Base-by-base conservation (phyloP, 2,797 vertebrate species). In the Cyprinodon diabolis region DNA sequence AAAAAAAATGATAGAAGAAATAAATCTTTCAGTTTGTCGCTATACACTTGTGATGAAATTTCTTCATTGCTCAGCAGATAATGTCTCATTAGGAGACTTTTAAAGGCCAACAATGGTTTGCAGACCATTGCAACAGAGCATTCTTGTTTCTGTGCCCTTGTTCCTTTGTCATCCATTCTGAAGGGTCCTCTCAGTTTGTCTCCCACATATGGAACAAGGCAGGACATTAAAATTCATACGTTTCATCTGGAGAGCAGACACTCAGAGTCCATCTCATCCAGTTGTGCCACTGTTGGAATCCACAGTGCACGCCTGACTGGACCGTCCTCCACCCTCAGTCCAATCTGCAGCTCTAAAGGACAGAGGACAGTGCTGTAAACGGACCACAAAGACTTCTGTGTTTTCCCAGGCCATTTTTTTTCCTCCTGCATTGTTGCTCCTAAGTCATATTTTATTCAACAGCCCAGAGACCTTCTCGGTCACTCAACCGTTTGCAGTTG, bases 361-460 rank as follows among this genome's bases (percentile, higher is more conserved):
- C 89, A 90, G 87, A 88, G 92, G 82, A 94, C 75, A 81, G 71
- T 71, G 55, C 68, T 1, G 75, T 37, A 14, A 51, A 60, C 10
- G 65, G 67, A 82, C 82, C 80, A 96, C 93, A 96, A 92, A 93
- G 88, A 78, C 89, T 87, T 92, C 94, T 95, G 94, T 95, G 75
- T 87, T 83, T 69, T 66, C 82, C 74, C 85, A 78, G 87, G 87
- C 66, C 80, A 30, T 30, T 84, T 68, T 66, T 56, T 47, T 47
- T 48, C 23, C 19, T 47, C 15, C 62, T 63, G 80, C 85, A 87
- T 87, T 86, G 83, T 90, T 84, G 76, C 82, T n/a, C 43, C 80
- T 89, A 83, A 89, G 83, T 94, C 89, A 94, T 92, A 92, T 95
- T 95, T 95, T 87, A 92, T 95, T 95, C 93, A 93, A 89, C 88